phyloP scores from a whole-genome alignment of 2,797 vertebrate species.

The Balearica regulorum region DNA sequence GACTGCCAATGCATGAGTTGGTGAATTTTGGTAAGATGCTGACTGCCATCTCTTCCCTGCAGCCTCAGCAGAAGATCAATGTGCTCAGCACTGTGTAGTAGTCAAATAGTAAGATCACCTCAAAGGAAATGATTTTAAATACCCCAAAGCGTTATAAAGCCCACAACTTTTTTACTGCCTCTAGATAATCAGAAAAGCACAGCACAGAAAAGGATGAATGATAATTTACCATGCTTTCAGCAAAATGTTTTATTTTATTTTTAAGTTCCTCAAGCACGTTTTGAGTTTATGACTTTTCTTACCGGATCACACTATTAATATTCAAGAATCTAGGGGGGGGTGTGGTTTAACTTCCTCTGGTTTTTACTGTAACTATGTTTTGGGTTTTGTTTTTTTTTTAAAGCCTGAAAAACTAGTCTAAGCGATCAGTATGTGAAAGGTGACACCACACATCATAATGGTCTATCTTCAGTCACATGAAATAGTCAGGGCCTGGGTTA shows the following conservation, averaged over 20 bases:
- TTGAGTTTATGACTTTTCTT: background rate
- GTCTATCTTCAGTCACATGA: background rate
- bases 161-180: background rate
- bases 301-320: background rate
- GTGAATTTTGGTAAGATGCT: background rate
- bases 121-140: background rate
- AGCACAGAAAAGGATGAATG: background rate
- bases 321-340: background rate
- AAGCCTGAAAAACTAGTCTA: conserved; percentile 42
- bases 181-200: background rate
- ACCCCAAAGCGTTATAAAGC: background rate
- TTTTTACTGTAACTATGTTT: background rate
- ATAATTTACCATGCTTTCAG: background rate
- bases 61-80: background rate
- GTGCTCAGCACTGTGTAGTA: background rate
- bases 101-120: background rate
- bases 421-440: background rate
- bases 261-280: background rate
- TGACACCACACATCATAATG: background rate
- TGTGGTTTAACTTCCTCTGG: background rate
- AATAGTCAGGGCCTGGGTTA: background rate
- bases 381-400: background rate
- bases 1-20: background rate
- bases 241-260: background rate
- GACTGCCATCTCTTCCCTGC: background rate